Evolutionary conservation across 2,797 vertebrate species (phyloP).

Genomic region (Denticeps clupeoides): DNA sequence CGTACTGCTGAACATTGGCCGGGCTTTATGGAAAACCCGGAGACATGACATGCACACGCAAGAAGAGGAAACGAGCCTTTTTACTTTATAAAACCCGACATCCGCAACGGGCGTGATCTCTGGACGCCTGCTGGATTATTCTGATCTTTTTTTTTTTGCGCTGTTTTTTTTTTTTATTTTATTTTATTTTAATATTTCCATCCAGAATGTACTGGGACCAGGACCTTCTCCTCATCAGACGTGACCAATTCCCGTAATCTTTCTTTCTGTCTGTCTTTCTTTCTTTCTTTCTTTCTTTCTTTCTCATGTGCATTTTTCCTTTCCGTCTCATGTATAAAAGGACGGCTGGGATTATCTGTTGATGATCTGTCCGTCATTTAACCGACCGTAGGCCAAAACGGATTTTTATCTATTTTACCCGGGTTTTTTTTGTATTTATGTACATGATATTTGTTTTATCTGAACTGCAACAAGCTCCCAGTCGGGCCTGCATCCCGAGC

Average conservation of each 20-base stretch:
- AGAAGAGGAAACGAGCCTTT: conserved; percentile 50
- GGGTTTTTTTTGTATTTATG: no score
- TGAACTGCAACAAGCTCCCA: conserved; percentile 40
- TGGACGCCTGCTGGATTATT: conserved; percentile 12
- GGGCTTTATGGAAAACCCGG: conserved; percentile 41
- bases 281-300: conserved; percentile 13
- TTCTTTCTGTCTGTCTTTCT: no score
- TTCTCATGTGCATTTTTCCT: no score
- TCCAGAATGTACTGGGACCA: conserved; percentile 11
- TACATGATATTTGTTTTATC: conserved; percentile 25
- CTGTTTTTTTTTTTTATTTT: no score
- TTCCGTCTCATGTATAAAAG: no score
- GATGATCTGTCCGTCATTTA: conserved; percentile 27
- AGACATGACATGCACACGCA: conserved; percentile 59
- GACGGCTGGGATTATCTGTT: conserved; percentile 26
- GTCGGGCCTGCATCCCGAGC: conserved; percentile 34
- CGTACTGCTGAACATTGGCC: conserved; percentile 31
- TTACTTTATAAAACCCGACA: conserved; percentile 38
- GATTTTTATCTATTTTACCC: conserved; percentile 19
- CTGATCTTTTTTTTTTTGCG: no score
- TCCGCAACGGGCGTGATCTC: conserved; percentile 34
- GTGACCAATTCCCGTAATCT: conserved; percentile 26
- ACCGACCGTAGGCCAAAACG: conserved; percentile 15
- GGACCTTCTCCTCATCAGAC: conserved; percentile 22
- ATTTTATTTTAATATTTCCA: no score